These are phyloP conservation scores for Drosophila leontia DNA, from an alignment of 1,140 invertebrate genomes.

Conservation along the genomic window DNA sequence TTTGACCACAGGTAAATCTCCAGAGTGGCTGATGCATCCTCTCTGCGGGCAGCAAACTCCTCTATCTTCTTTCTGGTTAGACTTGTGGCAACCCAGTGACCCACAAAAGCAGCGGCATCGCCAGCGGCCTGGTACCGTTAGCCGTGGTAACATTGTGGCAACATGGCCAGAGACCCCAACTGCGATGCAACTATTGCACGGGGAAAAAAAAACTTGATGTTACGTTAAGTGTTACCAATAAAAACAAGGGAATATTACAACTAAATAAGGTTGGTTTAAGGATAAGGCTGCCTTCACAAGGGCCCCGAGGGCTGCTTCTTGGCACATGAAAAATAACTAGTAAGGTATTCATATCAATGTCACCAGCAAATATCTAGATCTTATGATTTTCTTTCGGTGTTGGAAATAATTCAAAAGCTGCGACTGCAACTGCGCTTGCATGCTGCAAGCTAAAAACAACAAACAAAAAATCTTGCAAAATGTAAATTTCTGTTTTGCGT, in stretches of 20 bases:
- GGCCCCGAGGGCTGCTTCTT: not conserved
- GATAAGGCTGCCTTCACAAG: accelerated
- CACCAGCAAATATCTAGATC: not conserved
- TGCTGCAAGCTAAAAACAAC: conserved; percentile 20
- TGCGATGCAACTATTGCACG: conserved; percentile 4
- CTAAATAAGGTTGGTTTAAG: too few species aligned
- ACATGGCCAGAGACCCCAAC: conserved; percentile 46
- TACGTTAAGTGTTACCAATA: not conserved
- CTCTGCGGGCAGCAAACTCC: conserved; percentile 26
- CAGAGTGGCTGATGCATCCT: conserved; percentile 24
- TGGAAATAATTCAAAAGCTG: conserved; percentile 64
- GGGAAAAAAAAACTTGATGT: not conserved
- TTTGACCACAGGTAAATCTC: conserved; percentile 46
- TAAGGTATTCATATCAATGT: too few species aligned
- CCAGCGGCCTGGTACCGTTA: conserved; percentile 68
- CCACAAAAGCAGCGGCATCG: conserved; percentile 63
- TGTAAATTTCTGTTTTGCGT: conserved; percentile 65
- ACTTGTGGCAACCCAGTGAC: conserved; percentile 75
- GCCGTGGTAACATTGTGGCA: conserved; percentile 60
- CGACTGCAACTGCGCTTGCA: conserved; percentile 39
- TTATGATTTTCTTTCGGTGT: not conserved
- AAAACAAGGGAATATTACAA: too few species aligned
- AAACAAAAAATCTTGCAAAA: conserved; percentile 52
- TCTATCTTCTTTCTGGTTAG: conserved; percentile 34
- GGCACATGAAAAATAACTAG: too few species aligned